Base-by-base conservation (phyloP, 1,140 invertebrate species). In the Galleria mellonella region DNA sequence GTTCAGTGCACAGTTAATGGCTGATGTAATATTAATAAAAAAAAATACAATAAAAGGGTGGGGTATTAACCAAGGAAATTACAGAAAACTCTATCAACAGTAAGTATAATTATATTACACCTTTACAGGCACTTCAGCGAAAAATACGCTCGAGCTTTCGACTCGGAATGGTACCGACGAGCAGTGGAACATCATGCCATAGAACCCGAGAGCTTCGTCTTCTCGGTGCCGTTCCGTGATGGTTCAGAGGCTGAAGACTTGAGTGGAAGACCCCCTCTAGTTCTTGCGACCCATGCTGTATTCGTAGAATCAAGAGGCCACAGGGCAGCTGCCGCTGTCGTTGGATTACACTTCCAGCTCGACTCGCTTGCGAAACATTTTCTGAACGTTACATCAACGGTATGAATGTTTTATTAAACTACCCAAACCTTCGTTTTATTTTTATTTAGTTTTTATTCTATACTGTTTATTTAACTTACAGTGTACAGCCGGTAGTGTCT, bases 161-260 rank as follows among this genome's bases (percentile, higher is more conserved):
- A 98, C 67, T 93, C 95, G 31, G 89, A 94, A 2, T 98, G 96
- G 94, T 98, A 98, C 73, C 93, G 94, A 72, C 88, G 96, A 47
- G 96, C 97, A 1, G 94, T 98, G 0, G 96, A 98, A 75, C 95
- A 97, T 65, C 93, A 96, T 56, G 79, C 89, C 0, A 89, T 96
- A 35, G 94, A 96, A 66, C 92, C 93, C 0, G 94, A 96, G 54
- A 96, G 94, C 63, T 97, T 97, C 74, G 95, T 97, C 0, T 97
- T 94, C 75, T 96, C 95, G 44, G 94, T 98, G 6, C 95, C 96
- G 2, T 96, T 93, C 92, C 55, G 94, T 89, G 88, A 87, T 67
- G 77, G 68, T 0, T 58, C 69, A n/a, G 63, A 75, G 44, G 47
- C 62, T 0, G 88, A 88, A 46, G 86, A 87, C 36, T 77, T 86